Evolutionary conservation across 2,888 invertebrate species (phyloP), one percentile per base, ranked within the genome.

Genomic region (Spilosoma lubricipeda): DNA sequence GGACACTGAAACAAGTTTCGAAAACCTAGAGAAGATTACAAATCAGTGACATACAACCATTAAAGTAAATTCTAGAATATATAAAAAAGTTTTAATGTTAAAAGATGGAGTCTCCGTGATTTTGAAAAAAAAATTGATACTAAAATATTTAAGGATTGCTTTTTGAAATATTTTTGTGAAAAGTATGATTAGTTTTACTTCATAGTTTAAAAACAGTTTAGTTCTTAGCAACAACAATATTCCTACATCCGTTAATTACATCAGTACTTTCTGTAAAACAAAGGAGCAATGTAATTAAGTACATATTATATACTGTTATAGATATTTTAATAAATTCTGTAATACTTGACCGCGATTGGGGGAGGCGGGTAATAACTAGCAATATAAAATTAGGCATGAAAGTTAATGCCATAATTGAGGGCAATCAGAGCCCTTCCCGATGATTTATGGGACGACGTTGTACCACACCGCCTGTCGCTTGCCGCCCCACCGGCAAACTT

Each of bases 391-490:
- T 93, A 94, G 92, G 89, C 91, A 92, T 91, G 92, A 92, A 93
- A 93, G 92, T 93, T 94, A 95, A 95, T 94, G 91, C 94, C 91
- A 92, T 94, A 95, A 95, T 95, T 93, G 94, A 88, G 90, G 93
- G 93, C 93, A 94, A 94, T 94, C 94, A 92, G 91, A 91, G 86
- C 92, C 92, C 93, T 93, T 89, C 91, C 89, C 87, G 89, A 95
- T 95, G 95, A 95, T 93, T 94, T 92, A 94, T 94, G 90, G 86
- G 80, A 76, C 77, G 80, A 71, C 65, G 71, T 76, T 78, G 75
- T 75, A 67, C 81, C 70, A 63, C 73, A 80, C 80, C 80, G 80
- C 76, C 77, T 69, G 76, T 67, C 72, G 70, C 64, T 65, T 72
- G 66, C 36, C 81, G 73, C 80, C 80, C 82, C 79, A 73, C 78